Evolutionary conservation across 2,113 vertebrate genomes (phyloP), one percentile per base, ranked within the genome.

Genomic region (Mellivora capensis): DNA sequence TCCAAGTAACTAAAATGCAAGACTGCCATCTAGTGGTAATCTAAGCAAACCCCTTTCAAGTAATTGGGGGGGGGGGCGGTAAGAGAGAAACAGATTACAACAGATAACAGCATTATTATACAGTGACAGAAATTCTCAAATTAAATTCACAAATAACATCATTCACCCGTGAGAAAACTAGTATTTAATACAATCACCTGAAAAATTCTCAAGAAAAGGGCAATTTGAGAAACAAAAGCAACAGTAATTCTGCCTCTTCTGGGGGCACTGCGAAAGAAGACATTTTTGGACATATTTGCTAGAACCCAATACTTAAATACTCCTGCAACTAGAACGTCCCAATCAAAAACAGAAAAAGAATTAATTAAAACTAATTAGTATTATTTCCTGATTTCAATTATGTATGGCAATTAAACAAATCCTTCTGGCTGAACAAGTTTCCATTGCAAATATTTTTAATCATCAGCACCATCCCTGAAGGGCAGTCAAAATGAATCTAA

Each of bases 21-120:
- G 84, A 72, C 90, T 97, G 96, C 98, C 97, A 96, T 71, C 98
- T 98, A 71, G 92, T 94, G 98, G 94, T 81, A 18, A 83, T 27
- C 14, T 71, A 34, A 93, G 57, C 83, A 93, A 95, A 86, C 71
- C 44, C 9, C 54, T 87, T 89, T 86, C n/a, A 86, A 93, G 21
- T 81, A 69, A 62, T 20, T 13, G 31, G 18, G 13, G 25, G 17
- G 31, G 18, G 13, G 25, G 2, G 8, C 3, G 13, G 14, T 74
- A 6, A 69, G 17, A 3, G 17, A 21, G 4, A 31, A 20, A n/a
- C 3, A 2, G 18, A 81, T 82, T 21, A 59, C 44, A 61, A 42
- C 1, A 77, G 14, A 37, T 31, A 52, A 52, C 0, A 76, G 37
- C 23, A 44, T 42, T 29, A 71, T 80, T 62, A 64, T 11, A 87